These are phyloP conservation scores for Thymelicus acteon DNA, from an alignment of 2,888 invertebrate species.

Conservation along the genomic window DNA sequence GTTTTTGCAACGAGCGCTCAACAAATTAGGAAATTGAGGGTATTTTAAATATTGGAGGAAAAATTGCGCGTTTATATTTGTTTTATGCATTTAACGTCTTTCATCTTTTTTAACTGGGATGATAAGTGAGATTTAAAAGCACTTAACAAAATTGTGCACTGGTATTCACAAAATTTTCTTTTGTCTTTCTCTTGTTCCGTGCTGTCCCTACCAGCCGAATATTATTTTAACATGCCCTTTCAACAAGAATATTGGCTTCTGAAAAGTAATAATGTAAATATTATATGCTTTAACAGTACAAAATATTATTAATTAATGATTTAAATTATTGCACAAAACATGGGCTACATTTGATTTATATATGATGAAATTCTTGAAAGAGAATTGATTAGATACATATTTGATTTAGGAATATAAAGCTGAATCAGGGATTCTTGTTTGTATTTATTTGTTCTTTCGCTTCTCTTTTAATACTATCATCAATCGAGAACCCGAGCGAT, in stretches of 20 bases:
- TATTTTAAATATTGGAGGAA: background rate
- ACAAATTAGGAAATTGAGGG: background rate
- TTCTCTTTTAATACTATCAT: slow-evolving; percentile 21
- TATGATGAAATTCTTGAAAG: background rate
- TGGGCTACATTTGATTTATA: no score
- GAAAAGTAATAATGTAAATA: no score
- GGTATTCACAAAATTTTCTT: no score
- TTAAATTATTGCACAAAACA: no score
- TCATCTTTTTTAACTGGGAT: no score
- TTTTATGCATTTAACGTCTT: background rate
- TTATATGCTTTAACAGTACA: no score
- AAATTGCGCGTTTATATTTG: background rate
- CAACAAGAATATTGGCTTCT: background rate
- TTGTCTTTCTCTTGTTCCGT: no score
- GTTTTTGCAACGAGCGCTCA: background rate
- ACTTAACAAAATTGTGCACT: no score
- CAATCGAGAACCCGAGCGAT: slow-evolving; percentile 22
- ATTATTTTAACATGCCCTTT: background rate
- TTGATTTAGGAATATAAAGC: background rate
- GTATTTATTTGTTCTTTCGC: slow-evolving; percentile 1
- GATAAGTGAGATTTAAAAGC: no score
- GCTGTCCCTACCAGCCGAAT: no score
- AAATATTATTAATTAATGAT: no score
- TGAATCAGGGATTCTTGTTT: slow-evolving; percentile 7
- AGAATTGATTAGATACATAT: background rate